phyloP scores from a whole-genome alignment of 2,888 invertebrate genomes.

The Villa cingulata region DNA sequence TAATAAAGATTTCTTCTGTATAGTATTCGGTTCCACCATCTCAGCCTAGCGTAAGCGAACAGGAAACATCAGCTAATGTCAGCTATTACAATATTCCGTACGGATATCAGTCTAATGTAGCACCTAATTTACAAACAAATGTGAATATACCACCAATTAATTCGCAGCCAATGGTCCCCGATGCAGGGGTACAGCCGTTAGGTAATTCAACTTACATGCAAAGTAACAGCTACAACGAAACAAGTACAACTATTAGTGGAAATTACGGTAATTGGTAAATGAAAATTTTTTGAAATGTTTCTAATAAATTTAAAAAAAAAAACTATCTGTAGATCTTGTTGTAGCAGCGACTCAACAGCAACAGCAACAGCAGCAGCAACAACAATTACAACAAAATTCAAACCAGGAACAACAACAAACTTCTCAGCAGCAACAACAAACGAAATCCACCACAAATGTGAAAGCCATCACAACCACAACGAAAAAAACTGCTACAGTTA shows the following conservation, averaged over 20 bases:
- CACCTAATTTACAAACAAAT: background rate
- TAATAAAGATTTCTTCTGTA: no score
- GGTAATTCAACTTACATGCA: slow-evolving; percentile 28
- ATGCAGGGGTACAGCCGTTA: no score
- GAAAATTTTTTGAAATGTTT: slow-evolving; percentile 1
- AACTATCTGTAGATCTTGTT: background rate
- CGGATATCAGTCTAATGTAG: slow-evolving; percentile 24
- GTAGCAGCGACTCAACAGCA: background rate
- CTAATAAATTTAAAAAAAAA: background rate
- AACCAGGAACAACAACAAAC: background rate
- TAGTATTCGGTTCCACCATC: no score
- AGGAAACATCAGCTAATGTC: slow-evolving; percentile 8
- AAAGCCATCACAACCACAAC: background rate
- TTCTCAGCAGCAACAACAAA: slow-evolving; percentile 5
- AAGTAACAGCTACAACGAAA: slow-evolving; percentile 27
- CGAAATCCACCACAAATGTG: slow-evolving; percentile 4
- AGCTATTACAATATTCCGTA: slow-evolving; percentile 30
- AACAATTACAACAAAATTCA: background rate
- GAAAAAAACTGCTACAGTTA: slow-evolving; percentile 1
- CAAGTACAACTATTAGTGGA: slow-evolving; percentile 30
- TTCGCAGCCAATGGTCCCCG: no score
- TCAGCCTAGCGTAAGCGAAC: no score
- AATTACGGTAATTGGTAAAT: slow-evolving; percentile 3
- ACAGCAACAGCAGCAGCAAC: background rate
- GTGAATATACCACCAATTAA: background rate